Base-by-base conservation (phyloP, 2,797 vertebrate genomes). In the Mycteria americana region DNA sequence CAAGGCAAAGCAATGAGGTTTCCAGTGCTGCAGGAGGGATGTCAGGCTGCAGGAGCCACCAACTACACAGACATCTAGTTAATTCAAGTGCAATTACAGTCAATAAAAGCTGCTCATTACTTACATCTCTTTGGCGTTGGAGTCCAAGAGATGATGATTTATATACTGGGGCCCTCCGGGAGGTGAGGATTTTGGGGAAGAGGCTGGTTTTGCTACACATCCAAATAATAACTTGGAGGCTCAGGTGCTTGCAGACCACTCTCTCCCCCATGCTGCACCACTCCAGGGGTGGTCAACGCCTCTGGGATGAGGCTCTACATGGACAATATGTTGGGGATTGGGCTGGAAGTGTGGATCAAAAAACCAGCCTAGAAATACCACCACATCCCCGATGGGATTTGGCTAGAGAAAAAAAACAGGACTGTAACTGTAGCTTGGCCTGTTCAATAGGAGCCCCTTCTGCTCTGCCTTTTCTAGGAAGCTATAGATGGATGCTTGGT, bases 21-120 rank as follows among this genome's bases (percentile, higher is more conserved):
- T 89, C 85, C 57, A 74, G 48, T 48, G 85, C 86, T 70, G 75
- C 68, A 57, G 85, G 87, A 76, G 81, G 30, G 64, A 83, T 93
- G 87, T 95, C 79, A 94, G 85, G 63, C 83, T 78, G 83, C 85
- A 90, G 69, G 35, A 96, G 63, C 77, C 88, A 96, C 85, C 93
- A 92, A 51, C 70, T 65, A 79, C 84, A 80, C 53, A 89, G 72
- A 46, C 78, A 92, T 69, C 81, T 33, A 88, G 64, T 88, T 94
- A 92, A 89, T 92, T 93, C 85, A 88, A 92, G 69, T 54, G 59
- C 67, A 95, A 81, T 81, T 88, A 88, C 0, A 0, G 73, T 69
- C 93, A 95, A 62, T 80, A 65, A 81, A 86, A 86, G 19, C 51
- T 90, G 65, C 37, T 94, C 0, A 0, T 81, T 81, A 53, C 50